A percentile compares a stretch with the other conserved stretches of the same genome.
These are phyloP conservation scores for Lemur catta DNA, from an alignment of 2,797 vertebrate genomes.

Conservation along the genomic window DNA sequence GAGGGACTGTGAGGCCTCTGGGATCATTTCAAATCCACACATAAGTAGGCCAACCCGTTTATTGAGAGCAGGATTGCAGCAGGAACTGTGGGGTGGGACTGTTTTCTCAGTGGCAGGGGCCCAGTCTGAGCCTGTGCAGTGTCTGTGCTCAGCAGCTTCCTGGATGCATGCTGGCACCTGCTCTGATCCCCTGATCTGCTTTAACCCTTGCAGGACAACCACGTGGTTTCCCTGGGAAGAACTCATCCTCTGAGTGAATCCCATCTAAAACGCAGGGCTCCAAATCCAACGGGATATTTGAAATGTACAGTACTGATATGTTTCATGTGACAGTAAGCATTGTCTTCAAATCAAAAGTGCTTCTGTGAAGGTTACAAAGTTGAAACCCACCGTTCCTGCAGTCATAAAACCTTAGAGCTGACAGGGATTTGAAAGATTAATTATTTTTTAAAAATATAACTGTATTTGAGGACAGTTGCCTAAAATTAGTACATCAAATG, in stretches of 20 bases:
- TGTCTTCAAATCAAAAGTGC: background rate
- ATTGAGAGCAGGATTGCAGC: background rate
- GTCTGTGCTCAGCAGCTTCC: rapidly evolving
- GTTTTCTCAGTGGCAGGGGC: background rate
- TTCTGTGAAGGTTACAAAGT: background rate
- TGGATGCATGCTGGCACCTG: background rate
- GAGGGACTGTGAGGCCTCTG: background rate
- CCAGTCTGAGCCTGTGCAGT: background rate
- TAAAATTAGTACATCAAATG: background rate
- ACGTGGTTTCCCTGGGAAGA: background rate
- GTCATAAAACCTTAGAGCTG: background rate
- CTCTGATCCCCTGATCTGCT: background rate
- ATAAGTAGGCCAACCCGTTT: background rate
- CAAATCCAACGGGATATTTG: no score
- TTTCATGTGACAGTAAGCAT: no score
- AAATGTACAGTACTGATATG: background rate
- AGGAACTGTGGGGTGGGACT: background rate
- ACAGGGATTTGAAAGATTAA: background rate
- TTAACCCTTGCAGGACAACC: background rate
- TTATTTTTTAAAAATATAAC: background rate
- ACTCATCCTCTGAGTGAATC: background rate
- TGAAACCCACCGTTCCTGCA: background rate
- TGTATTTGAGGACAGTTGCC: background rate
- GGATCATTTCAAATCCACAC: background rate
- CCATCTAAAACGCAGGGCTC: background rate